Base-by-base conservation (phyloP, 1,140 invertebrate species). In the Pseudomyrmex pallidus region DNA sequence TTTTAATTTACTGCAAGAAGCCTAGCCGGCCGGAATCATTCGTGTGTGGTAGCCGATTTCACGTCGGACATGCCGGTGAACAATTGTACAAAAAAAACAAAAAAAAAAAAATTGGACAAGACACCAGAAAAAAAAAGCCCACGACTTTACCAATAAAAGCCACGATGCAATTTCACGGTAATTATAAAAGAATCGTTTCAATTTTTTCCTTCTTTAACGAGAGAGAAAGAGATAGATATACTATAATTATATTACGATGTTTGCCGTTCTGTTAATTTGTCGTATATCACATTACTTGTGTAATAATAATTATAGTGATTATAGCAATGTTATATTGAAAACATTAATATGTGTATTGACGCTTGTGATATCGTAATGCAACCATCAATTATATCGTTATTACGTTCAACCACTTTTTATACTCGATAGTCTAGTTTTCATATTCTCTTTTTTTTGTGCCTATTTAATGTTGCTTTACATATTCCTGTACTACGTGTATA, bases 1-100 rank as follows among this genome's bases (percentile, higher is more conserved):
- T 76, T 66, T 22, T 66, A 72, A 83, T 86, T 87, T 86, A 86
- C 44, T 48, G 59, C 17, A 22, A 35, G 50, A 8, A 74, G 13
- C 70, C 50, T 35, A 48, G 7, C 35, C 9, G 85, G 17, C 12
- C 57, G 61, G n/a, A 62, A 54, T 17, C 22, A 7, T 35, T 35
- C 35, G 35, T 20, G 35, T 20, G 13, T 68, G 57, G 25, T 20
- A 46, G 25, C 63, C 46, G 13, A 9, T 84, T n/a, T n/a, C 35
- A 44, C 15, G 35, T 57, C 12, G 48, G 46, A 68, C 56, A 67
- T 44, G 52, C 15, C 44, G 22, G n/a, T 52, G 56, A 61, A 62
- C 61, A 77, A 77, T 77, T 48, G 50, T 67, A 77, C 67, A 4
- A 77, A 4, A 35, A 35, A 35, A 35, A 74, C 63, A 63, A 12